These are phyloP conservation scores for Anthopleura xanthogrammica DNA, from an alignment of 92 coral and sea anemone genomes.

Conservation along the genomic window DNA sequence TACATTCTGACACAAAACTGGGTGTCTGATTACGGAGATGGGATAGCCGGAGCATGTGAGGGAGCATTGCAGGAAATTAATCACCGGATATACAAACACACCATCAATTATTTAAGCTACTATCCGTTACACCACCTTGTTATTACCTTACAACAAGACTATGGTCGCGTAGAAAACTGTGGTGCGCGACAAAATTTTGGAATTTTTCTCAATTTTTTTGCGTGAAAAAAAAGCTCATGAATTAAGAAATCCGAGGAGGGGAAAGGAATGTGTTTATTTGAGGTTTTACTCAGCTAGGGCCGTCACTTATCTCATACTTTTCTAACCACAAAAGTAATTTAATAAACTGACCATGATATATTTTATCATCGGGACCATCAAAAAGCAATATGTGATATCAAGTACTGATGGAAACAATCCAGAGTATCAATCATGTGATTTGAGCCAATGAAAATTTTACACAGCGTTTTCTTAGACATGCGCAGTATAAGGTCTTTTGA, in stretches of 20 bases:
- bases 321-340: not conserved
- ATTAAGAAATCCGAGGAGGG: not conserved
- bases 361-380: not conserved
- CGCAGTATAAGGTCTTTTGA: too few species aligned
- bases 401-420: not conserved
- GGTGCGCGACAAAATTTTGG: not conserved
- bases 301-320: not conserved
- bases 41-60: not conserved
- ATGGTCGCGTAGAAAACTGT: not conserved
- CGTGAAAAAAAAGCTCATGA: not conserved
- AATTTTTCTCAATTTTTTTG: not conserved
- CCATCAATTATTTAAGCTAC: not conserved
- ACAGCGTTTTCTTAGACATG: too few species aligned
- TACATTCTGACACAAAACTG: not conserved
- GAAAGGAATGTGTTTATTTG: not conserved
- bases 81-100: not conserved
- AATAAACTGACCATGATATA: not conserved
- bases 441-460: too few species aligned
- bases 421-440: not conserved
- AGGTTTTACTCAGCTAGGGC: not conserved
- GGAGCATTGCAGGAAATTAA: not conserved
- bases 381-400: not conserved
- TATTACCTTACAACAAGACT: not conserved
- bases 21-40: not conserved
- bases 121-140: slow-evolving; percentile 1